These are phyloP conservation scores for Scaptomyza pallida DNA, from an alignment of 1,140 invertebrate species.

Conservation along the genomic window DNA sequence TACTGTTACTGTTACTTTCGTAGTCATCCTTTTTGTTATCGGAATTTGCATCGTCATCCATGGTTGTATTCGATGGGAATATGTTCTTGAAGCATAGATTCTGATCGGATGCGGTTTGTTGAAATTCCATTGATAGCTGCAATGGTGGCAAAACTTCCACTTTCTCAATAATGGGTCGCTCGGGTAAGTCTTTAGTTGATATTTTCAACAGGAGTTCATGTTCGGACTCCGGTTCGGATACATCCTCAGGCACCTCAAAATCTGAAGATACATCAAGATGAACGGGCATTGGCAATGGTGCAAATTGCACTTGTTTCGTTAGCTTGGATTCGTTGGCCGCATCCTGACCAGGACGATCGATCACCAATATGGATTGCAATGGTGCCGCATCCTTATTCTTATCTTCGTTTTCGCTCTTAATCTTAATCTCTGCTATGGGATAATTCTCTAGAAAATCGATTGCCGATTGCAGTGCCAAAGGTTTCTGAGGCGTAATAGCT, in stretches of 20 bases:
- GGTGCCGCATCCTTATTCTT: background rate
- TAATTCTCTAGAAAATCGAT: conserved; percentile 4
- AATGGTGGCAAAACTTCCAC: background rate
- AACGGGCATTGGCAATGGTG: too few species aligned
- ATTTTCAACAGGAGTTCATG: background rate
- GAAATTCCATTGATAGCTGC: background rate
- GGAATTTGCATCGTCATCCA: background rate
- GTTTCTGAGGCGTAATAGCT: background rate
- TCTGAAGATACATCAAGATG: background rate
- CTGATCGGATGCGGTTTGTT: background rate
- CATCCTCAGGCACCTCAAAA: background rate
- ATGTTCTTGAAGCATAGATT: background rate
- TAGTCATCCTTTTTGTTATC: background rate
- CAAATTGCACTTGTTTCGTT: conserved; percentile 32
- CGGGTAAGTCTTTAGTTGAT: background rate
- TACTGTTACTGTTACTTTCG: background rate
- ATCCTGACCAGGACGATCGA: background rate
- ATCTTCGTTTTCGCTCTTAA: background rate
- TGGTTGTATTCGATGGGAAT: background rate
- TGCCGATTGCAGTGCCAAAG: background rate
- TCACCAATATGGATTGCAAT: conserved; percentile 13
- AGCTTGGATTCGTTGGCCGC: background rate
- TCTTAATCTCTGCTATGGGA: background rate
- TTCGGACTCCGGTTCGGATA: background rate
- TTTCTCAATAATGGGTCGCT: background rate